Evolutionary conservation across 2,797 vertebrate species (phyloP), one percentile per base, ranked within the genome.

Genomic region (Caiman crocodilus): DNA sequence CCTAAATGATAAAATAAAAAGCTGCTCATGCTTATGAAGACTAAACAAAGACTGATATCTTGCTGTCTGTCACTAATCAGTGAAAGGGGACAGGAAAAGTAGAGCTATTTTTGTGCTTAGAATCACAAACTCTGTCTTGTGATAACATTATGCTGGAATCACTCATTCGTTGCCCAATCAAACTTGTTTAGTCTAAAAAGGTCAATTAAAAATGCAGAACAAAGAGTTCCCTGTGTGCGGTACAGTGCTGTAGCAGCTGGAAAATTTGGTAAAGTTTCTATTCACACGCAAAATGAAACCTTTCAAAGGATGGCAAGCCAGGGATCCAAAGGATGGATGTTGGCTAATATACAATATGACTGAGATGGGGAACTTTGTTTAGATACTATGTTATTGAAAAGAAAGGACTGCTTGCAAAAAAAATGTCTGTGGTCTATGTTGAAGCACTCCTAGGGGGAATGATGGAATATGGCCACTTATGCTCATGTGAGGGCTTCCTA

Each of bases 91-190:
- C 79, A 14, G 80, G 90, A 90, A 35, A 85, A 91, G 9, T 9
- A 77, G 80, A 82, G n/a, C 25, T 96, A 85, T 95, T 97, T 93
- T 94, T 92, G 88, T 91, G 82, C 55, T 96, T 95, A 84, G 93
- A 94, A 94, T 93, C 90, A 90, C 87, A 83, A 60, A 55, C 9
- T 89, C 63, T 79, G 18, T 79, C 88, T 90, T 95, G 56, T 87
- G 73, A 96, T 86, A 94, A 91, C 55, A 89, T 81, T 80, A 88
- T 87, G 75, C 79, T 91, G n/a, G 60, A 94, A 85, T 73, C 84
- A 87, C 92, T 96, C 55, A 92, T 87, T 96, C 79, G 88, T 76
- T 67, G 35, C 67, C 89, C 93, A 93, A 59, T 88, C 26, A 78
- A 87, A 91, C 79, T 94, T 75, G 30, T 91, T 90, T 93, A 80